Conservation (phyloP, 92 coral and sea anemone genomes). For the Scolanthus callimorphus region DNA sequence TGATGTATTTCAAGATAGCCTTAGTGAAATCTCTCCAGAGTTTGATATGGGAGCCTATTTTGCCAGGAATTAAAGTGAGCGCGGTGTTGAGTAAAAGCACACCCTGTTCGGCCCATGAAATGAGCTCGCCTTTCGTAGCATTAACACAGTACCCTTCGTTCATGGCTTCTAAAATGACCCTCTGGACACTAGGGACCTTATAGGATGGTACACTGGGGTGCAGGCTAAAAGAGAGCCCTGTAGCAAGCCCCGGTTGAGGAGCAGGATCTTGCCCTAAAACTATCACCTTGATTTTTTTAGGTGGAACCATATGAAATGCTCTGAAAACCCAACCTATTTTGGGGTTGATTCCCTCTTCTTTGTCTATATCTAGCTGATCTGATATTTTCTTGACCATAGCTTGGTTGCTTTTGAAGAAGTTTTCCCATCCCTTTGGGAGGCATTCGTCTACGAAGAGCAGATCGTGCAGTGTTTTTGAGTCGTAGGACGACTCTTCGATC, state of each 20-base stretch:
- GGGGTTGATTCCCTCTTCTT: constrained; percentile 40
- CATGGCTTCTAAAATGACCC: constrained; percentile 54
- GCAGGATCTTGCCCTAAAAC: constrained; percentile 62
- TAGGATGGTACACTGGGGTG: constrained; percentile 23
- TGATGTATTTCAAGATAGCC: constrained; percentile 31
- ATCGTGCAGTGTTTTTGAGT: constrained; percentile 17
- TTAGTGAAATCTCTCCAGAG: constrained; percentile 33
- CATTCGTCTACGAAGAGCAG: constrained; percentile 22
- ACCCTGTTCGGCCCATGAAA: constrained; percentile 45
- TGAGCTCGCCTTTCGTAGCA: constrained; percentile 17
- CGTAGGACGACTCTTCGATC: constrained; percentile 29
- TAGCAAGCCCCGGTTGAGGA: constrained; percentile 60
- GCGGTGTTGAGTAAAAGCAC: constrained; percentile 50
- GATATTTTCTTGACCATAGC: constrained; percentile 32
- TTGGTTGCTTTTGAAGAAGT: constrained; percentile 16
- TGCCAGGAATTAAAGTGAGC: constrained; percentile 21
- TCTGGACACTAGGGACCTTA: constrained; percentile 46
- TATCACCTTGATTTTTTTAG: constrained; percentile 31
- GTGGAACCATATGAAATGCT: constrained; percentile 54
- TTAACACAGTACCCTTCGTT: constrained; percentile 56
- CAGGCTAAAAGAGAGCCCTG: constrained; percentile 56
- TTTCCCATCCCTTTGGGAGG: constrained; percentile 52
- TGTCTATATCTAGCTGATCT: constrained; percentile 31
- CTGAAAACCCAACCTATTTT: constrained; percentile 61
- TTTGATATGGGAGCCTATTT: constrained; percentile 42